These are phyloP conservation scores for Mythimna pallens DNA, from an alignment of 2,888 invertebrate genomes.

Conservation along the genomic window DNA sequence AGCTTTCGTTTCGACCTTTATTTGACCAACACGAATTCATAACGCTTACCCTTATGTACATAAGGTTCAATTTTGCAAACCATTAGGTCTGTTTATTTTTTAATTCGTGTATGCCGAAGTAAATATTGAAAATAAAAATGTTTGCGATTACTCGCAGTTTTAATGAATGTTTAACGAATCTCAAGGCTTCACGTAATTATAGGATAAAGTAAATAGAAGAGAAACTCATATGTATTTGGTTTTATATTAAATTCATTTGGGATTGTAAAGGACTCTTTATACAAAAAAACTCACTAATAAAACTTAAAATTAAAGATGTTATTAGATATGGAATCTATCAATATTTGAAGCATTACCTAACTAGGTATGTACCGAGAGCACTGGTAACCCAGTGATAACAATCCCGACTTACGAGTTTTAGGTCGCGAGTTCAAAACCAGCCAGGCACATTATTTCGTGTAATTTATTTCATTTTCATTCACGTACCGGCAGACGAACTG, in stretches of 20 bases:
- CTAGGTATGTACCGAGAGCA: background rate
- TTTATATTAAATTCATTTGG: conserved; percentile 30
- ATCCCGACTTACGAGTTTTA: too few relatives aligned
- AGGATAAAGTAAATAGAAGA: conserved; percentile 58
- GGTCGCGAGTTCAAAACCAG: too few relatives aligned
- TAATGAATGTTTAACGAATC: conserved; percentile 69
- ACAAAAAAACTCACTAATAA: background rate
- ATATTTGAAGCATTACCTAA: background rate
- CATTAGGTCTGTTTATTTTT: conserved; percentile 49
- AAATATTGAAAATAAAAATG: conserved; percentile 72
- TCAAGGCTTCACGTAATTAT: conserved; percentile 64
- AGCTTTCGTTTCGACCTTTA: conserved; percentile 46
- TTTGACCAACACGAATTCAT: conserved; percentile 15
- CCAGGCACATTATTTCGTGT: too few relatives aligned
- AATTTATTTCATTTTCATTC: too few relatives aligned
- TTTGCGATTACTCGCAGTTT: conserved; percentile 69
- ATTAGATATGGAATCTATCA: background rate
- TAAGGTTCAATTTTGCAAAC: conserved; percentile 42
- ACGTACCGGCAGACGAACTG: too few relatives aligned
- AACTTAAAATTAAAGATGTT: background rate
- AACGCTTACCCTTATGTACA: background rate
- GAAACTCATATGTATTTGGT: conserved; percentile 39
- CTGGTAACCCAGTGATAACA: too few relatives aligned
- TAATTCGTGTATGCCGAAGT: conserved; percentile 45
- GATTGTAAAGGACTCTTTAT: background rate